phyloP scores from a whole-genome alignment of 2,888 invertebrate genomes.

The Ametastegia equiseti region DNA sequence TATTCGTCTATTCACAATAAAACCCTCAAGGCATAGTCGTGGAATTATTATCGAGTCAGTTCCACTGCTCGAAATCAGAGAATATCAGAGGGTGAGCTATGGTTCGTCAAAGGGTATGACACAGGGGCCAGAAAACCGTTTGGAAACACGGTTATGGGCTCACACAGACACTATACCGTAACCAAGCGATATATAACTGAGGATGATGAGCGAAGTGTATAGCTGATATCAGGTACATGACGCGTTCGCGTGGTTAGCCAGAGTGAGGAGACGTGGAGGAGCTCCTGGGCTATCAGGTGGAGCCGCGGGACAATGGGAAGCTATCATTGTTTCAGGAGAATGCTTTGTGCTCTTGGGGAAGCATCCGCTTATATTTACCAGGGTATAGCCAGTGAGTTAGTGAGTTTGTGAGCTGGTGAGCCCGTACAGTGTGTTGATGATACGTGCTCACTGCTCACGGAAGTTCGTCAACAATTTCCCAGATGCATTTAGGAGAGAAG shows the following conservation, averaged over 20 bases:
- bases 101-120: not conserved
- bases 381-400: no score
- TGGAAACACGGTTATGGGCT: no score
- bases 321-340: constrained; percentile 51
- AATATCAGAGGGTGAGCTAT: not conserved
- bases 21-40: no score
- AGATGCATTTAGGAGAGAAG: no score
- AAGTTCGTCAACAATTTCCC: no score
- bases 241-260: constrained; percentile 10
- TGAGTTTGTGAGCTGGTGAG: no score
- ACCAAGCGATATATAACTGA: not conserved
- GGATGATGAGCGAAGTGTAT: not conserved
- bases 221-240: constrained; percentile 1
- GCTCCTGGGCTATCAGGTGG: constrained; percentile 18
- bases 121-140: not conserved
- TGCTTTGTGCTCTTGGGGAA: constrained; percentile 30
- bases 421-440: not conserved
- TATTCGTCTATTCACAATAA: no score
- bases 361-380: constrained; percentile 7
- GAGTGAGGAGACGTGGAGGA: not conserved
- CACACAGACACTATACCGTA: not conserved
- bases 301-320: constrained; percentile 31
- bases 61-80: no score
- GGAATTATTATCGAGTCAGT: no score
- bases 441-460: not conserved